These are phyloP conservation scores for Priocnemis perturbator DNA, from an alignment of 2,888 invertebrate species.

Conservation along the genomic window DNA sequence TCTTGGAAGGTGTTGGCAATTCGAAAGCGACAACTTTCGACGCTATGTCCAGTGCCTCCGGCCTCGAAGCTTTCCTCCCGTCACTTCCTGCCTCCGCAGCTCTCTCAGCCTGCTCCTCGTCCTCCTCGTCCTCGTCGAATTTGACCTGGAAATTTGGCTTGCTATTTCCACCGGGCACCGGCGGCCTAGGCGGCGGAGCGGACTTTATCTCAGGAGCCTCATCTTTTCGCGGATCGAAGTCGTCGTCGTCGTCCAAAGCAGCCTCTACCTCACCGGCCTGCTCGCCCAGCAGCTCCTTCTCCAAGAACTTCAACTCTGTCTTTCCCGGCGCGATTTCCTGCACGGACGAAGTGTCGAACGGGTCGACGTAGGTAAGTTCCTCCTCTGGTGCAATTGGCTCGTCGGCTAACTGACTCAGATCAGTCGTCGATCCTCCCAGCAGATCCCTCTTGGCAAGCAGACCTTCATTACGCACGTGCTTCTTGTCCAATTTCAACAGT, in stretches of 20 bases:
- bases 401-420: conserved; percentile 83
- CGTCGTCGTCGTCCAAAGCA: conserved; percentile 77
- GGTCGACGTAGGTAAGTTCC: conserved; percentile 83
- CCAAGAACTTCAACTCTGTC: conserved; percentile 86
- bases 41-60: conserved; percentile 77
- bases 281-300: conserved; percentile 83
- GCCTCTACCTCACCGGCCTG: conserved; percentile 61
- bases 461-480: background rate
- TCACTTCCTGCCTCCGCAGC: conserved; percentile 19
- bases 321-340: conserved; percentile 85
- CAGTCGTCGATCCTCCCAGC: conserved; percentile 86
- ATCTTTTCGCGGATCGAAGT: conserved; percentile 87
- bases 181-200: conserved; percentile 47
- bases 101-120: conserved; percentile 5
- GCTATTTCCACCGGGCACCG: conserved; percentile 26
- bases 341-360: conserved; percentile 90
- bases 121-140: conserved; percentile 42
- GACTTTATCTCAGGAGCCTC: conserved; percentile 72
- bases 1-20: conserved; percentile 76
- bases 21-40: conserved; percentile 79
- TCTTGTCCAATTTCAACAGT: conserved; percentile 49
- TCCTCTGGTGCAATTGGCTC: conserved; percentile 82
- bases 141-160: conserved; percentile 45
- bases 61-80: conserved; percentile 78
- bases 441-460: conserved; percentile 79